Evolutionary conservation across 2,797 vertebrate genomes (phyloP).

Genomic region (Neoniphon sammara): DNA sequence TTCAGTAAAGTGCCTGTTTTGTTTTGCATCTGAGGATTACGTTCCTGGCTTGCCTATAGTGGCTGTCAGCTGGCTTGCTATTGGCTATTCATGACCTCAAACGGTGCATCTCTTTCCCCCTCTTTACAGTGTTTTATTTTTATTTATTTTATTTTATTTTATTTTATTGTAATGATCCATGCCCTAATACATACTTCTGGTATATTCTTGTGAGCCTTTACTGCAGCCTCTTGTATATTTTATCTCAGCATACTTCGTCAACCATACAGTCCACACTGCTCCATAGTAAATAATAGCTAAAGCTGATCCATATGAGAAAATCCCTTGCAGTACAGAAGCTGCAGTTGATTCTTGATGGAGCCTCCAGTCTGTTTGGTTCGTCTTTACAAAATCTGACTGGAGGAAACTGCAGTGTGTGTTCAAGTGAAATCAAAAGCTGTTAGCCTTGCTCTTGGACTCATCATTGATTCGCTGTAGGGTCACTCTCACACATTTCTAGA

Average conservation of each 20-base stretch:
- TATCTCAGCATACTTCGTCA: background rate
- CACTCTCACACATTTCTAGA: no score
- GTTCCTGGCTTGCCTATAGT: conserved; percentile 12
- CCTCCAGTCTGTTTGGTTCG: background rate
- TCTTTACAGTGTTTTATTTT: background rate
- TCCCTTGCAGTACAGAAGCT: background rate
- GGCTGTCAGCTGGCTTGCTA: conserved; percentile 20
- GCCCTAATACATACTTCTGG: background rate
- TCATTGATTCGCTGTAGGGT: background rate
- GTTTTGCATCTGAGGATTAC: conserved; percentile 9
- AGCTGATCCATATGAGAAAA: no score
- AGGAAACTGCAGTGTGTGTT: background rate
- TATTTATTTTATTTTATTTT: no score
- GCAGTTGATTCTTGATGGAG: background rate
- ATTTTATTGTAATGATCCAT: background rate
- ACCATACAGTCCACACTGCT: background rate
- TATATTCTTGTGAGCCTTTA: background rate
- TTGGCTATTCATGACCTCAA: conserved; percentile 9
- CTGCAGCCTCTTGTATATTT: background rate
- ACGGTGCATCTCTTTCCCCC: conserved; percentile 21
- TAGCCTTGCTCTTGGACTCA: background rate
- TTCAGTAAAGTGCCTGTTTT: conserved; percentile 6
- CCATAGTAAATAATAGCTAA: no score
- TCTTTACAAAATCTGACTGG: background rate
- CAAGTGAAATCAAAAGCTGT: background rate